Evolutionary conservation across 2,888 invertebrate genomes (phyloP).

Genomic region (Hydropsyche betteni): DNA sequence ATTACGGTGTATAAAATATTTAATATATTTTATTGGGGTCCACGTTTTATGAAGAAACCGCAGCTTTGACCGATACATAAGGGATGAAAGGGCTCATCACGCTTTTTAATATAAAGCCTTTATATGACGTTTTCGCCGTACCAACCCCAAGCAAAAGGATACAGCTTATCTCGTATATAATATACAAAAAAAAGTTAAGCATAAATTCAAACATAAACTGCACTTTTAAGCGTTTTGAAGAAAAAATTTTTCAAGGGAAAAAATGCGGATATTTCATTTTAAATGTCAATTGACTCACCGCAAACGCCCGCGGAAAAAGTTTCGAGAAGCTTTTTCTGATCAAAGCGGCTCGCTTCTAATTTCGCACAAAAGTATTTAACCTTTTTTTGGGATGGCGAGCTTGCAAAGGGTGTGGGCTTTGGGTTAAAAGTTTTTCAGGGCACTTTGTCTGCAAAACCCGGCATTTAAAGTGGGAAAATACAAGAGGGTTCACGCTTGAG

Average conservation of each 20-base stretch:
- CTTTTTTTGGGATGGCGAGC: slow-evolving; percentile 27
- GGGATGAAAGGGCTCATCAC: slow-evolving; percentile 22
- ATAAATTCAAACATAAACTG: neutral
- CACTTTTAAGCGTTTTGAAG: neutral
- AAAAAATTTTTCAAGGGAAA: neutral
- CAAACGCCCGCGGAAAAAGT: slow-evolving; percentile 5
- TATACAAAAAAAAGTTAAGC: neutral
- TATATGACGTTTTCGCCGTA: slow-evolving; percentile 18
- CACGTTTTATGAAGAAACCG: slow-evolving; percentile 27
- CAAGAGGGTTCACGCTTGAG: slow-evolving; percentile 40
- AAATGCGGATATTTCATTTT: neutral
- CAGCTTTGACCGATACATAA: slow-evolving; percentile 24
- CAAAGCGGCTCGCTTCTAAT: slow-evolving; percentile 24
- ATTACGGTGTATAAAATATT: slow-evolving; percentile 28
- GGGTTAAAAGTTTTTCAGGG: slow-evolving; percentile 40
- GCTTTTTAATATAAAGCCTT: slow-evolving; percentile 30
- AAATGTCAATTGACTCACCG: slow-evolving; percentile 17
- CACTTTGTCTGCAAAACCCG: slow-evolving; percentile 37
- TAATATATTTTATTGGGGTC: slow-evolving; percentile 32
- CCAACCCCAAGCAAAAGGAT: neutral
- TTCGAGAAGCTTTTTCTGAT: slow-evolving; percentile 26
- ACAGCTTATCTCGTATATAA: slow-evolving; percentile 1
- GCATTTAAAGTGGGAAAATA: slow-evolving; percentile 38
- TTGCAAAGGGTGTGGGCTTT: slow-evolving; percentile 23
- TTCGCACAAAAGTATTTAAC: slow-evolving; percentile 38